phyloP scores from a whole-genome alignment of 1,140 invertebrate species.

The Drosophila nebulosa region DNA sequence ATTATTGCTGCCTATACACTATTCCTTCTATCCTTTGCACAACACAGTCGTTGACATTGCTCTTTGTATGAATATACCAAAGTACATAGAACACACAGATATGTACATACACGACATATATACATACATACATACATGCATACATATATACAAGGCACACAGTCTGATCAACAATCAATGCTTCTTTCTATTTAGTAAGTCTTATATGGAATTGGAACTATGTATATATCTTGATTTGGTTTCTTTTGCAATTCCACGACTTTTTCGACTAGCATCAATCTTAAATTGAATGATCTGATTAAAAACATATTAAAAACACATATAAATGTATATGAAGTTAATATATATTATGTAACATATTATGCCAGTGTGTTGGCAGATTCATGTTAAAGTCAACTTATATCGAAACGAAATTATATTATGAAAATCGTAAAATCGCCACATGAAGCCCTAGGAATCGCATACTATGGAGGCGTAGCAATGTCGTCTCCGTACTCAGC shows the following conservation, averaged over 20 bases:
- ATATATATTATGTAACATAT: no score
- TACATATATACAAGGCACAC: not conserved
- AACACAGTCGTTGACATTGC: constrained; percentile 26
- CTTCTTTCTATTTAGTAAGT: not conserved
- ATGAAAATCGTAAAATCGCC: constrained; percentile 67
- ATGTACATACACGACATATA: not conserved
- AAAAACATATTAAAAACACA: no score
- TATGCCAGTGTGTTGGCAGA: no score
- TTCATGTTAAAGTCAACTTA: not conserved
- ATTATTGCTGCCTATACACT: constrained; percentile 37
- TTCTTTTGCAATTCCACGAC: not conserved
- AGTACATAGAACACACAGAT: not conserved
- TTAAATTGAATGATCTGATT: no score
- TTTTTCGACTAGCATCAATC: no score
- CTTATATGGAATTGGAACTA: not conserved
- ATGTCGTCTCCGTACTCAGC: constrained; percentile 44
- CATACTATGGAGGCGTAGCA: constrained; percentile 47
- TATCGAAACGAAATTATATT: constrained; percentile 1
- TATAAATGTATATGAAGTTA: no score
- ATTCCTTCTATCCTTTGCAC: not conserved
- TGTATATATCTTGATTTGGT: not conserved
- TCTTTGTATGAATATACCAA: not conserved
- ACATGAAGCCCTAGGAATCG: constrained; percentile 75
- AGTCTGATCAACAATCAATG: not conserved
- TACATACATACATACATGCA: not conserved